Evolutionary conservation across 2,113 vertebrate species (phyloP), one percentile per base, ranked within the genome.

Genomic region (Myotis lucifugus): DNA sequence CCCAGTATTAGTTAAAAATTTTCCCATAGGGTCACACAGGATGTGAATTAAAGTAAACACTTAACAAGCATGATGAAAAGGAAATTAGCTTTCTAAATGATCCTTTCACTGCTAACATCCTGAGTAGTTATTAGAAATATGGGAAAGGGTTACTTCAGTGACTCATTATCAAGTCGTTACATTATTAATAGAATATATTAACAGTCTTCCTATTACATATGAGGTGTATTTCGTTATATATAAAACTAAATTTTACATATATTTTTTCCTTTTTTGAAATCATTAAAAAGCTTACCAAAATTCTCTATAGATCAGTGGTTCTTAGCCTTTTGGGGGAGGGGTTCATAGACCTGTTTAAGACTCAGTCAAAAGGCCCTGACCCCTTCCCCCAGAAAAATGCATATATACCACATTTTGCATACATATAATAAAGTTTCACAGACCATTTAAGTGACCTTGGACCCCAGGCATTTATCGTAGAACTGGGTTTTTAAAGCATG

Each of bases 21-120:
- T 98, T 98, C 97, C 97, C 97, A 98, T 97, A 95, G 97, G 97
- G 97, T 97, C 95, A 96, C 93, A 97, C 97, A 97, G 97, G 97
- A 98, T 97, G 96, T 97, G 97, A 97, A 97, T 97, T 95, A 97
- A 97, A 97, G 96, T 97, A 97, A 98, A 97, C 96, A 97, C 94
- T 96, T 96, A 78, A 81, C 96, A 93, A 88, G 84, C 95, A 86
- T 61, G 95, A 97, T 96, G 94, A 96, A 97, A 96, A 97, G 97
- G 97, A 97, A 97, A 97, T 98, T 91, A 95, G 89, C 93, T 95
- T 97, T 97, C 94, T 96, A 93, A 97, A 95, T 82, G 97, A 86
- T 95, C 94, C 97, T 97, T 97, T 97, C 89, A 96, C 94, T 94
- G 72, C 89, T 96, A 78, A 79, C 95, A 96, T 97, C 94, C 96